Percentiles rank a stretch among this genome's conserved stretches.
phyloP scores from a whole-genome alignment of 2,113 vertebrate species.

The Dendropsophus ebraccatus region DNA sequence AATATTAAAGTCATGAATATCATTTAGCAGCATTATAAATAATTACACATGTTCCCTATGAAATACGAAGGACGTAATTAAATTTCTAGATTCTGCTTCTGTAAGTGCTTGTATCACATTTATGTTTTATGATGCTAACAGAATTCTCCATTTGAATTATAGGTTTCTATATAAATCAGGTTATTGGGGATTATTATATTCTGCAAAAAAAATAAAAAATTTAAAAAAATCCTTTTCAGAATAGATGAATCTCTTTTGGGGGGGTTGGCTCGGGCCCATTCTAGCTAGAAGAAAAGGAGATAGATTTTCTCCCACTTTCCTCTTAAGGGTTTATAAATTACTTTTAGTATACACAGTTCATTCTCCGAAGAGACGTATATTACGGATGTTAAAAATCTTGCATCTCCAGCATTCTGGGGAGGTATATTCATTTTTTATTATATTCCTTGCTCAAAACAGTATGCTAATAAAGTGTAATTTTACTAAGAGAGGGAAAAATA shows the following conservation, averaged over 20 bases:
- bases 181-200: conserved; percentile 62
- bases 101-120: conserved; percentile 36
- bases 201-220: background rate
- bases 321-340: conserved; percentile 51
- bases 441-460: background rate
- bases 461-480: conserved; percentile 49
- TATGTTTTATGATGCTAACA: conserved; percentile 59
- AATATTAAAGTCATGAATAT: conserved; percentile 62
- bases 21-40: conserved; percentile 63
- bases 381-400: conserved; percentile 40
- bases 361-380: conserved; percentile 37
- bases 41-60: conserved; percentile 58
- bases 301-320: conserved; percentile 29
- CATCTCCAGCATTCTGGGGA: conserved; percentile 42
- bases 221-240: conserved; percentile 12
- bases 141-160: conserved; percentile 50
- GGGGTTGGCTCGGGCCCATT: conserved; percentile 45
- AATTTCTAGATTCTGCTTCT: conserved; percentile 60
- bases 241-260: conserved; percentile 50
- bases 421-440: conserved; percentile 23
- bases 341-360: conserved; percentile 37
- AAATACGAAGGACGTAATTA: conserved; percentile 64
- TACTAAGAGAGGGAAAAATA: conserved; percentile 4
- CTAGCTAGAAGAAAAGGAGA: conserved; percentile 29
- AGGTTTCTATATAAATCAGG: conserved; percentile 58